Conservation (phyloP, 2,888 invertebrate species). For the Diadromus collaris region DNA sequence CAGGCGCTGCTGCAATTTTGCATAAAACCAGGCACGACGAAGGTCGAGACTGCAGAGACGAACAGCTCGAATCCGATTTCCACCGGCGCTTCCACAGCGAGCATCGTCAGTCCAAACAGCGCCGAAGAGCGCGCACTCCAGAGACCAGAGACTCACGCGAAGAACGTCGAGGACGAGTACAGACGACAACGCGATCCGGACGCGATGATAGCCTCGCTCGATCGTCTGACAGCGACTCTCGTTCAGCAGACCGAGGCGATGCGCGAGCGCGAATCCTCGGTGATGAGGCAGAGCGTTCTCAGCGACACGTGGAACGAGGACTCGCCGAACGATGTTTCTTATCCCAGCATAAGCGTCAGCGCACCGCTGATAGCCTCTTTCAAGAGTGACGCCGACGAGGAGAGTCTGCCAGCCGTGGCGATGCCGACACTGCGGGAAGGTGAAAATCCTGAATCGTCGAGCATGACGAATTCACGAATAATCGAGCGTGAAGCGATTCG, state of each 20-base stretch:
- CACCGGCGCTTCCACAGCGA: no score
- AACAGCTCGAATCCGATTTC: constrained; percentile 27
- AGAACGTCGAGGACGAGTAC: constrained; percentile 73
- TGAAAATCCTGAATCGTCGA: constrained; percentile 78
- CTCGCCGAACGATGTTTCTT: constrained; percentile 89
- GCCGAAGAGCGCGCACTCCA: no score
- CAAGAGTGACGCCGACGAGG: constrained; percentile 82
- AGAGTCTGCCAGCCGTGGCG: constrained; percentile 59
- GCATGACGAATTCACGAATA: constrained; percentile 86
- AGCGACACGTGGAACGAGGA: constrained; percentile 92
- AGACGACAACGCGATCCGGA: constrained; percentile 84
- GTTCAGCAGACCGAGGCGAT: constrained; percentile 85
- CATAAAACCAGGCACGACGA: constrained; percentile 64
- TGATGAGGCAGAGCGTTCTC: constrained; percentile 78
- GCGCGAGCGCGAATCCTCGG: constrained; percentile 78
- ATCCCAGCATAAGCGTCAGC: constrained; percentile 90
- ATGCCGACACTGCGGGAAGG: constrained; percentile 63
- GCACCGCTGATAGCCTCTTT: constrained; percentile 87
- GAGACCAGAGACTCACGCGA: constrained; percentile 34
- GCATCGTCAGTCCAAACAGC: not conserved
- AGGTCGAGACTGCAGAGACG: constrained; percentile 47
- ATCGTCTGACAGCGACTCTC: constrained; percentile 84
- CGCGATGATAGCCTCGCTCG: constrained; percentile 86
- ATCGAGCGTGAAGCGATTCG: constrained; percentile 90
- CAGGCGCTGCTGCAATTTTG: constrained; percentile 73